Evolutionary conservation across 2,888 invertebrate genomes (phyloP).

Genomic region (Theretra japonica): DNA sequence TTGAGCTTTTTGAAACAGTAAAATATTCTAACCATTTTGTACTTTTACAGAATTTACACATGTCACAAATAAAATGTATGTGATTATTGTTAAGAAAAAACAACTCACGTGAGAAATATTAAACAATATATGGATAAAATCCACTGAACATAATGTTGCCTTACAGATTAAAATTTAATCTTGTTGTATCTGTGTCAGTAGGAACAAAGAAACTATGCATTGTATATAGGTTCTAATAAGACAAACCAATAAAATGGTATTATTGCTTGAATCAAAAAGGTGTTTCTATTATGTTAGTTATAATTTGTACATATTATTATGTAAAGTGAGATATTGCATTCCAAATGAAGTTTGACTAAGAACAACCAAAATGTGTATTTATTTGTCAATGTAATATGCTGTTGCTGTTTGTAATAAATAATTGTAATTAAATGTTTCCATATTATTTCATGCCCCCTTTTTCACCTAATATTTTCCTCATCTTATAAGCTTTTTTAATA

Average conservation of each 20-base stretch:
- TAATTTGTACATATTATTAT: conserved; percentile 19
- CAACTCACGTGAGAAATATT: no score
- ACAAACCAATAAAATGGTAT: not conserved
- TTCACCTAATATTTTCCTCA: no score
- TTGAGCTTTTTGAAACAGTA: no score
- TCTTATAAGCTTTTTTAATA: no score
- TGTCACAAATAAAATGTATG: no score
- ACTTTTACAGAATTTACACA: no score
- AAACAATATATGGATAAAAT: no score
- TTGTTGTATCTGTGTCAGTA: not conserved
- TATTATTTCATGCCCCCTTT: not conserved
- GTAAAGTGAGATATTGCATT: conserved; percentile 12
- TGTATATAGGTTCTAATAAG: not conserved
- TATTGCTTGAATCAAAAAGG: not conserved
- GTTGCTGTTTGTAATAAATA: conserved; percentile 22
- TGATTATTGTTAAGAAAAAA: no score
- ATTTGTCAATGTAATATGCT: conserved; percentile 26
- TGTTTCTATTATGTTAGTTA: not conserved
- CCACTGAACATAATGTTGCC: not conserved
- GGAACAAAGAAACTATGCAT: not conserved
- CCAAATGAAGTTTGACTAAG: conserved; percentile 27
- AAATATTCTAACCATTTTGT: no score
- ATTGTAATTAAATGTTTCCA: not conserved
- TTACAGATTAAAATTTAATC: not conserved
- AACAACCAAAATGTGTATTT: conserved; percentile 34